Percentiles rank a stretch among this genome's conserved stretches.
These are phyloP conservation scores for Hystrix brachyura DNA, from an alignment of 2,113 vertebrate species.

Conservation along the genomic window DNA sequence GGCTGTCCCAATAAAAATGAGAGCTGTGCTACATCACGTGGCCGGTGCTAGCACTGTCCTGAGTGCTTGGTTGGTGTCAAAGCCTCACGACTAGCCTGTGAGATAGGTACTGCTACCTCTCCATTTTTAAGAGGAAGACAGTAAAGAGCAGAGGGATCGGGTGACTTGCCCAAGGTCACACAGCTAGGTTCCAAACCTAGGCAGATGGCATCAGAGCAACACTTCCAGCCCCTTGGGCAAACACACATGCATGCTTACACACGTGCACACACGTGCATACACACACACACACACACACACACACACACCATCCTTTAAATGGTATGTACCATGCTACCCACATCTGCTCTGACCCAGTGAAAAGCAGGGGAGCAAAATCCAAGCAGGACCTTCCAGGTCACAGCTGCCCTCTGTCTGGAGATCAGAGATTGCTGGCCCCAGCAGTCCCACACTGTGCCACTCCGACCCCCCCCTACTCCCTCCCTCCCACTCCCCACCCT, in stretches of 20 bases:
- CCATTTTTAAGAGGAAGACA: slow-evolving; percentile 48
- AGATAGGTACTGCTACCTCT: not conserved
- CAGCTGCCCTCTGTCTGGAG: not conserved
- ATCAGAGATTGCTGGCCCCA: not conserved
- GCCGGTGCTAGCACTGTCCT: not conserved
- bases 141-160: slow-evolving; percentile 22
- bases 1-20: not conserved
- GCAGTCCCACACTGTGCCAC: fast-evolving
- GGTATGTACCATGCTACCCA: too few relatives aligned
- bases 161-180: slow-evolving; percentile 35
- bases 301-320: too few relatives aligned
- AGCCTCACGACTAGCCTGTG: not conserved
- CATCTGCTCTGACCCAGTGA: not conserved
- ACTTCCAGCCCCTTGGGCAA: not conserved
- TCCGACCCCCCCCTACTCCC: not conserved
- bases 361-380: not conserved
- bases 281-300: too few relatives aligned
- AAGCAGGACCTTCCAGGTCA: not conserved
- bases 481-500: not conserved
- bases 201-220: not conserved
- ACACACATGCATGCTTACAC: not conserved
- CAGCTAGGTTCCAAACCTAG: not conserved
- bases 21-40: fast-evolving
- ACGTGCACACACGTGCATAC: not conserved
- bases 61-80: not conserved